Evolutionary conservation across 2,113 vertebrate genomes (phyloP), one percentile per base, ranked within the genome.

Genomic region (Tragelaphus strepsiceros): DNA sequence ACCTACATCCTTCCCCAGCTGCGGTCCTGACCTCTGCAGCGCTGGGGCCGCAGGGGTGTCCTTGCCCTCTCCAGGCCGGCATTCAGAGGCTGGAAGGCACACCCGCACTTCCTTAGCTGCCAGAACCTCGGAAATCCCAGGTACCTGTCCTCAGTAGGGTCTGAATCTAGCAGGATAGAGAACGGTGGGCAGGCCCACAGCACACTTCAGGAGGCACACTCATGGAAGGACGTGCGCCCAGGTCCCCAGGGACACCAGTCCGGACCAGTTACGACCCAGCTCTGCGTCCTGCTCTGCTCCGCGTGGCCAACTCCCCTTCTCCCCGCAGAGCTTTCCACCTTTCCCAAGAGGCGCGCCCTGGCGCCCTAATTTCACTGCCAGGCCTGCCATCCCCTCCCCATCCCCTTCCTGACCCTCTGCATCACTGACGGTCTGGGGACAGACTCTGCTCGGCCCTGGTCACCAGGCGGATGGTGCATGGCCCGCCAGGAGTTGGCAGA

Each of bases 381-480:
- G 16, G 5, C 53, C 16, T 0, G 15, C 39, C 3, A 2, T 3
- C 5, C 1, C 14, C 43, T 39, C 2, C 24, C 28, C 26, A 32
- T 2, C 26, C 77, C 26, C 56, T 84, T 46, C 22, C 59, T 10
- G 24, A 22, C 22, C 6, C 4, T 24, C 80, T 26, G 35, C 30
- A 7, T 22, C n/a, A 9, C n/a, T 15, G 21, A 6, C 2, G 7
- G 21, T 43, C 54, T 0, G 83, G 24, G 15, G 28, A 12, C 16
- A 7, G 51, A 2, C 19, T 13, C 3, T 30, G 13, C 46, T 17
- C 59, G 26, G 24, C 32, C 4, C 46, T 28, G 10, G 22, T 6
- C 78, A 3, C 16, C 5, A 6, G 53, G 35, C 12, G 9, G 2
- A 12, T 0, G 16, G 35, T 17, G 3, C 3, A 4, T 1, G 51